Base-by-base conservation (phyloP, 2,797 vertebrate genomes). In the Darevskia mixta region DNA sequence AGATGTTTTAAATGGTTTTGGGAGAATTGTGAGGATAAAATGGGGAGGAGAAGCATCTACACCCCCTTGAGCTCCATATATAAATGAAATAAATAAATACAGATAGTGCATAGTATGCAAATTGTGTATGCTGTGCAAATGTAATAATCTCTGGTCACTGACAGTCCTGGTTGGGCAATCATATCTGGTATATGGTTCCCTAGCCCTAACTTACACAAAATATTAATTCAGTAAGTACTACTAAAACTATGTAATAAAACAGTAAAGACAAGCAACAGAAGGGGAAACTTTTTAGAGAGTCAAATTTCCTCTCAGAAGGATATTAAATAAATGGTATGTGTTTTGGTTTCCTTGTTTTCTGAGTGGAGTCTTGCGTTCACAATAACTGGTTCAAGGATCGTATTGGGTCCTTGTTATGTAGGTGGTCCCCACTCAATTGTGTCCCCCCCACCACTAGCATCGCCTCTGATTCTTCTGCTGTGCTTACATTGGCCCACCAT, bases 111-210 rank as follows among this genome's bases (percentile, higher is more conserved):
- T 90, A 90, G 89, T 77, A 32, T 41, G 92, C 84, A 66, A 87
- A n/a, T 88, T 89, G 38, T 49, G 25, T 92, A 27, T 82, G 69
- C 93, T 90, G 85, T 92, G 72, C 92, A 87, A 80, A 66, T 86
- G 91, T 93, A 58, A 8, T 90, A 87, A 87, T 88, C 20, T 23
- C 20, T 64, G 61, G 20, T 64, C 18, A 64, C 23, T 64, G 61
- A 23, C 61, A 64, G 20, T 64, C 61, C 61, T 64, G 20, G 61
- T 23, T 64, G 20, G 61, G 61, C 18, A 64, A 23, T 64, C 61
- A 7, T 64, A 64, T 64, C 61, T 64, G 61, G 61, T 7, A 64
- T 23, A 64, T 55, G 61, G 18, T 64, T 64, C 61, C 20, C 61
- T 23, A 64, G 61, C 61, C 61, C 61, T 64, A 23, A 64, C 7